These are phyloP conservation scores for Marronus borbonicus DNA, from an alignment of 2,888 invertebrate species.

Conservation along the genomic window DNA sequence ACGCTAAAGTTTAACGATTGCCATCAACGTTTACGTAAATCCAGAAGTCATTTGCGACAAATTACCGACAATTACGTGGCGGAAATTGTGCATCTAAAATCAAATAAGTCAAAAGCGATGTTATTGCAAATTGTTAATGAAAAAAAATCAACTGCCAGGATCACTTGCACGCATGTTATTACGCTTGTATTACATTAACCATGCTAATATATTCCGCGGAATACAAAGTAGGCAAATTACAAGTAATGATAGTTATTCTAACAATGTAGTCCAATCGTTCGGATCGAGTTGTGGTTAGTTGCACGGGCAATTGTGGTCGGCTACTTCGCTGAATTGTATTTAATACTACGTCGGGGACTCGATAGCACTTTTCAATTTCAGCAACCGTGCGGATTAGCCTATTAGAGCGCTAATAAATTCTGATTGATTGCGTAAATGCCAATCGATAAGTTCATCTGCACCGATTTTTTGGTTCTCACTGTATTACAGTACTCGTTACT, in stretches of 20 bases:
- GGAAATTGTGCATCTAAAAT: not conserved
- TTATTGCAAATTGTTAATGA: too few species aligned
- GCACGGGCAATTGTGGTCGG: not conserved
- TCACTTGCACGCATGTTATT: not conserved
- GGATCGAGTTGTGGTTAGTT: conserved; percentile 8
- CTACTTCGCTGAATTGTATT: not conserved
- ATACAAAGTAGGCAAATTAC: conserved; percentile 5
- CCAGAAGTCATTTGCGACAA: too few species aligned
- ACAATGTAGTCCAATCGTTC: conserved; percentile 8
- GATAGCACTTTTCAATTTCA: too few species aligned
- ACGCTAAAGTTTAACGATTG: too few species aligned
- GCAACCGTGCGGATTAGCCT: too few species aligned
- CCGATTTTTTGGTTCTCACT: too few species aligned
- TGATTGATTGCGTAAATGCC: too few species aligned
- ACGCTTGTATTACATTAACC: not conserved
- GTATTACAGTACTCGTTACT: too few species aligned
- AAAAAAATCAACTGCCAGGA: not conserved
- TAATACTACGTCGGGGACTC: not conserved
- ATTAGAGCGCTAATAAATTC: too few species aligned
- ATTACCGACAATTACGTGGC: too few species aligned
- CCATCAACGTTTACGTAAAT: too few species aligned
- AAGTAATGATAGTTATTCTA: conserved; percentile 9
- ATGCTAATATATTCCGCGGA: conserved; percentile 2
- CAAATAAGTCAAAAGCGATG: not conserved
- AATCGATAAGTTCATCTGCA: too few species aligned